These are phyloP conservation scores for Phalera bucephala DNA, from an alignment of 2,888 invertebrate species.

Conservation along the genomic window DNA sequence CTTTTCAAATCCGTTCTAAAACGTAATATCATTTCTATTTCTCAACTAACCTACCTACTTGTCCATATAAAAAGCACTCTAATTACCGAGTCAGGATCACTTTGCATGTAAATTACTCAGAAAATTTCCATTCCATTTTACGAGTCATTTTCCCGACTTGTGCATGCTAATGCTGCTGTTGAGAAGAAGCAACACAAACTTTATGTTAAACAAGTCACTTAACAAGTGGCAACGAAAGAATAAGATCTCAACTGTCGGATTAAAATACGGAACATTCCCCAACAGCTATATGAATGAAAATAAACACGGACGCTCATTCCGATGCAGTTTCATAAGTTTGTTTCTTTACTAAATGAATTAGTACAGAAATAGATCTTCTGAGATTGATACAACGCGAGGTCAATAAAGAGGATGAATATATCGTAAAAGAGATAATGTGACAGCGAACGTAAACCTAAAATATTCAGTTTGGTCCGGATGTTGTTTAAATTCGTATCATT, in stretches of 20 bases:
- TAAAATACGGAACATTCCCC: slow-evolving; percentile 25
- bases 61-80: slow-evolving; percentile 53
- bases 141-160: slow-evolving; percentile 58
- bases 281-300: slow-evolving; percentile 20
- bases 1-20: slow-evolving; percentile 1
- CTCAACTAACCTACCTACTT: slow-evolving; percentile 16
- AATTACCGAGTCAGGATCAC: slow-evolving; percentile 64
- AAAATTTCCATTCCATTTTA: slow-evolving; percentile 63
- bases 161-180: slow-evolving; percentile 65
- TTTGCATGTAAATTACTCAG: slow-evolving; percentile 74
- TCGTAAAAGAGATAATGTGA: slow-evolving; percentile 5
- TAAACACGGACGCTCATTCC: slow-evolving; percentile 10
- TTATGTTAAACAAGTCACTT: slow-evolving; percentile 65
- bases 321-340: slow-evolving; percentile 15
- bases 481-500: background rate
- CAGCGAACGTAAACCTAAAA: slow-evolving; percentile 2
- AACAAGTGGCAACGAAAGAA: slow-evolving; percentile 43
- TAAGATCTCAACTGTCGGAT: slow-evolving; percentile 32
- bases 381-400: slow-evolving; percentile 10
- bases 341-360: slow-evolving; percentile 4
- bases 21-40: slow-evolving; percentile 3
- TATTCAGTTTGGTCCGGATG: background rate
- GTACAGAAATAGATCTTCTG: slow-evolving; percentile 15
- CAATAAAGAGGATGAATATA: slow-evolving; percentile 14
- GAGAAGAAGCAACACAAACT: slow-evolving; percentile 48